These are phyloP conservation scores for Chelonus formosanus DNA, from an alignment of 2,888 invertebrate species.

Conservation along the genomic window DNA sequence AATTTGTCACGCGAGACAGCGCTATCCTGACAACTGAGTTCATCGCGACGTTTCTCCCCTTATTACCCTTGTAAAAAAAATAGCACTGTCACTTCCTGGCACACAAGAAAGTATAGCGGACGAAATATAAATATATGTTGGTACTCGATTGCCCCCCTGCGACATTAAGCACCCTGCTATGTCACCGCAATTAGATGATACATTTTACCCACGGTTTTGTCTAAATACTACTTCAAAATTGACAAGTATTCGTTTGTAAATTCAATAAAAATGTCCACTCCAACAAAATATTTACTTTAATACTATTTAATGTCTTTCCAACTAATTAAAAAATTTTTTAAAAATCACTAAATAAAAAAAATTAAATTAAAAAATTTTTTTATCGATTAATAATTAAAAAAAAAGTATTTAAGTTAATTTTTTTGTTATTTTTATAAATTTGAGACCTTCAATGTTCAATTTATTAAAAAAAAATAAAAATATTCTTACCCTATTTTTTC, in stretches of 20 bases:
- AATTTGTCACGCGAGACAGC: conserved; percentile 8
- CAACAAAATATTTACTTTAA: conserved; percentile 7
- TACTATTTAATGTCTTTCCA: not conserved
- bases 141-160: conserved; percentile 27
- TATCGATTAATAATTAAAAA: no score
- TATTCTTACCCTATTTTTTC: no score
- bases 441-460: no score
- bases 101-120: conserved; percentile 15
- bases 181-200: conserved; percentile 40
- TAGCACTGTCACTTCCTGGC: conserved; percentile 42
- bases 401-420: no score
- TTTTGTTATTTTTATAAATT: no score
- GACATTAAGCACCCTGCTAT: conserved; percentile 37
- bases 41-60: not conserved
- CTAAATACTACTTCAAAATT: conserved; percentile 25
- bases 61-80: conserved; percentile 25
- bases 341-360: no score
- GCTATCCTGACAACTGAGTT: conserved; percentile 8
- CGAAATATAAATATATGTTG: conserved; percentile 5
- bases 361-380: no score
- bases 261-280: conserved; percentile 17
- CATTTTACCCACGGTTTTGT: conserved; percentile 28
- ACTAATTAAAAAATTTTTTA: no score
- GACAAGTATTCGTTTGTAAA: conserved; percentile 1
- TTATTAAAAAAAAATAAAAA: no score